These are phyloP conservation scores for Disparrhopalites patrizii DNA, from an alignment of 2,888 invertebrate species.

Conservation along the genomic window DNA sequence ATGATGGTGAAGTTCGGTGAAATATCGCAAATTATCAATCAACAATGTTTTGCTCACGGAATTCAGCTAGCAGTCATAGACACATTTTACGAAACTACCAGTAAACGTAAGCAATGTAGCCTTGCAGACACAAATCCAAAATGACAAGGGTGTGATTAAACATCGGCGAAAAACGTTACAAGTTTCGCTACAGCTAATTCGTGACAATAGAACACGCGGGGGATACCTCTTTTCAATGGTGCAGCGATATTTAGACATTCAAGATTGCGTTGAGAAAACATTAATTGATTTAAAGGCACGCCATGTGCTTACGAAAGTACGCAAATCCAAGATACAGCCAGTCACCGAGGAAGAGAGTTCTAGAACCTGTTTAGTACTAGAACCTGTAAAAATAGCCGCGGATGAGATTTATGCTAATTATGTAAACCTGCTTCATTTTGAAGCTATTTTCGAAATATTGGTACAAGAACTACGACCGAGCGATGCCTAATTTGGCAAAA, in stretches of 20 bases:
- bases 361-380: neutral
- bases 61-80: neutral
- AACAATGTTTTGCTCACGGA: neutral
- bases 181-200: neutral
- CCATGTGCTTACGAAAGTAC: neutral
- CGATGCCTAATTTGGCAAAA: neutral
- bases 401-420: neutral
- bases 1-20: neutral
- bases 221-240: neutral
- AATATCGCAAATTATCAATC: neutral
- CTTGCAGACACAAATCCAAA: neutral
- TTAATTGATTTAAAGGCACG: neutral
- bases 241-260: neutral
- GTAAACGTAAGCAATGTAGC: neutral
- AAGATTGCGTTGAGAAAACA: neutral
- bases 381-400: neutral
- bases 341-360: neutral
- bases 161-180: too few relatives aligned
- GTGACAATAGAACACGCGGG: neutral
- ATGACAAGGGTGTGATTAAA: too few relatives aligned
- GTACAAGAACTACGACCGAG: neutral
- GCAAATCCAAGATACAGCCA: neutral
- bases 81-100: neutral
- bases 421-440: neutral
- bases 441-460: neutral